Evolutionary conservation across 2,113 vertebrate species (phyloP).

Genomic region (Excalfactoria chinensis): DNA sequence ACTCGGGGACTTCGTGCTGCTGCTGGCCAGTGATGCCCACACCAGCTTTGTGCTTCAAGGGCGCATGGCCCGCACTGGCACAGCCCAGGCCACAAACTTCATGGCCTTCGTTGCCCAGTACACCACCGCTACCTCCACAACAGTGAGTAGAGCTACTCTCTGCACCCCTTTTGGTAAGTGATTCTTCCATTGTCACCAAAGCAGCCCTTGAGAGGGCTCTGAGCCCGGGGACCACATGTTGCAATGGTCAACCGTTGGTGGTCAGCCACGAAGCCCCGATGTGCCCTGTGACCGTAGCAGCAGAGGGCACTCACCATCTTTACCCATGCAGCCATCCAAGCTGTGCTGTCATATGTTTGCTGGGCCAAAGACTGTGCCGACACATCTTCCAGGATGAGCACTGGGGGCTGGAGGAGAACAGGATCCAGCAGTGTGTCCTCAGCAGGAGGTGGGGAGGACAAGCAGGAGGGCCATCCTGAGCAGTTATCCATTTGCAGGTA

Average conservation of each 20-base stretch:
- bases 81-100: constrained; percentile 38
- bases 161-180: background rate
- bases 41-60: constrained; percentile 1
- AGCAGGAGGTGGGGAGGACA: background rate
- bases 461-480: background rate
- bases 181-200: background rate
- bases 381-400: background rate
- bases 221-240: background rate
- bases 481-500: background rate
- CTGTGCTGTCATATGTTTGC: background rate
- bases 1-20: constrained; percentile 45
- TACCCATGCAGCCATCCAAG: background rate
- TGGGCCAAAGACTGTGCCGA: background rate
- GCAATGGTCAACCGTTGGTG: background rate
- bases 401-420: accelerated
- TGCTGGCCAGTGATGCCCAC: background rate
- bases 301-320: background rate
- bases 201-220: background rate
- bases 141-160: constrained; percentile 42
- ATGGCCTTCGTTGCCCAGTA: constrained; percentile 53
- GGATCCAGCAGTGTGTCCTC: too few species aligned
- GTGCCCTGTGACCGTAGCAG: accelerated
- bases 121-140: background rate
- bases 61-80: background rate
- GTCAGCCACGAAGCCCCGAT: background rate